Evolutionary conservation across 2,888 invertebrate species (phyloP).

Genomic region (Rhagonycha fulva): DNA sequence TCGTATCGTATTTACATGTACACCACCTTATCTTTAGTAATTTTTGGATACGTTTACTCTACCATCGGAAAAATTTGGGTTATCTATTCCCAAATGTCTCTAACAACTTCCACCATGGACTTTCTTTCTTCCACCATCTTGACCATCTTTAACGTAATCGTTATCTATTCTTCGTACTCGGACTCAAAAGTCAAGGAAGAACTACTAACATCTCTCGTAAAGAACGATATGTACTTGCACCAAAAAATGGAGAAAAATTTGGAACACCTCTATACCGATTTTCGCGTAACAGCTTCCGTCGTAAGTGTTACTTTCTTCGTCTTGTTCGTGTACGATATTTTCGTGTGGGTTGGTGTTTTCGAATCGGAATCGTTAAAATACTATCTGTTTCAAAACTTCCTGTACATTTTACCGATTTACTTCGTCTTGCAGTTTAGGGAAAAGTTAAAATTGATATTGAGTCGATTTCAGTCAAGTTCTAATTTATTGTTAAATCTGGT

Average conservation of each 20-base stretch:
- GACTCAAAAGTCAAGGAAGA: background rate
- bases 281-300: background rate
- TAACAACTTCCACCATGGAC: conserved; percentile 13
- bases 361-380: background rate
- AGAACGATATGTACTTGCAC: conserved; percentile 21
- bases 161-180: conserved; percentile 2
- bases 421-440: conserved; percentile 8
- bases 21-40: background rate
- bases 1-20: conserved; percentile 7
- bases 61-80: conserved; percentile 5
- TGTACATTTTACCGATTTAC: conserved; percentile 14
- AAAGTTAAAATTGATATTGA: conserved; percentile 4
- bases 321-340: conserved; percentile 11
- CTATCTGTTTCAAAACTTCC: conserved; percentile 16
- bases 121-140: background rate
- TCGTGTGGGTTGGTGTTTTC: conserved; percentile 7
- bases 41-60: conserved; percentile 11
- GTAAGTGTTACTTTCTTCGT: background rate
- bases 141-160: conserved; percentile 8
- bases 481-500: conserved; percentile 11
- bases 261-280: background rate
- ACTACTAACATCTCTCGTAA: conserved; percentile 9
- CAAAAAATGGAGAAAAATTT: conserved; percentile 7
- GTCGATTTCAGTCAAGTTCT: conserved; percentile 7
- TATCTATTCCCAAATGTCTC: conserved; percentile 12